These are phyloP conservation scores for Siderastrea siderea DNA, from an alignment of 92 coral and sea anemone species.

Conservation along the genomic window DNA sequence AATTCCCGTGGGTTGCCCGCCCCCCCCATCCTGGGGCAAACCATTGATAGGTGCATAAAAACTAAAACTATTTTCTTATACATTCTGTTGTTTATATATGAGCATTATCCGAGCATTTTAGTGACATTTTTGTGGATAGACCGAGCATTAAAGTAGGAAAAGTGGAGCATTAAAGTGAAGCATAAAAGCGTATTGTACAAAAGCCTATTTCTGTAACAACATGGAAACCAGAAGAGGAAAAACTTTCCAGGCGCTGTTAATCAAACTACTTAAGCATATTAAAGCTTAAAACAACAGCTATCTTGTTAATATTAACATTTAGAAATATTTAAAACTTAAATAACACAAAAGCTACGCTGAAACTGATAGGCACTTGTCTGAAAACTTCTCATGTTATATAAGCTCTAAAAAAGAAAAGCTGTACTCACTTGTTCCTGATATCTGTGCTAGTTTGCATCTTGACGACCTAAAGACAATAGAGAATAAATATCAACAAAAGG, in stretches of 20 bases:
- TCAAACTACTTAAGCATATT: too few relatives aligned
- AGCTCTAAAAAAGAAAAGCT: background rate
- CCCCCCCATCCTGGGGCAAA: too few relatives aligned
- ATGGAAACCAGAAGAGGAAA: too few relatives aligned
- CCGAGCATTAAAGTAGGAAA: background rate
- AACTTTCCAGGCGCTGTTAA: too few relatives aligned
- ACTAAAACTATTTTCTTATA: too few relatives aligned
- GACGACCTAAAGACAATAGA: background rate
- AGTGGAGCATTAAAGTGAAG: background rate
- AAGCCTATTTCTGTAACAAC: background rate
- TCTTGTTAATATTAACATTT: too few relatives aligned
- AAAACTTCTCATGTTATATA: background rate
- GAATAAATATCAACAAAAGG: background rate
- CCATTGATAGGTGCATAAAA: too few relatives aligned
- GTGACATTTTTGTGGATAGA: background rate
- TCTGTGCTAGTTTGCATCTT: background rate
- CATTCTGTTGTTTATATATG: background rate
- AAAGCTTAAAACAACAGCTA: too few relatives aligned
- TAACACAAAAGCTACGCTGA: background rate
- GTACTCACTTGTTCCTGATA: conserved; percentile 11
- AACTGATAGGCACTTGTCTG: background rate
- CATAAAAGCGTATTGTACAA: background rate
- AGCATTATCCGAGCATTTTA: background rate
- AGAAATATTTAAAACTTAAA: too few relatives aligned
- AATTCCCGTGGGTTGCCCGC: too few relatives aligned